phyloP scores from a whole-genome alignment of 2,888 invertebrate species.

The Myopa tessellatipennis region DNA sequence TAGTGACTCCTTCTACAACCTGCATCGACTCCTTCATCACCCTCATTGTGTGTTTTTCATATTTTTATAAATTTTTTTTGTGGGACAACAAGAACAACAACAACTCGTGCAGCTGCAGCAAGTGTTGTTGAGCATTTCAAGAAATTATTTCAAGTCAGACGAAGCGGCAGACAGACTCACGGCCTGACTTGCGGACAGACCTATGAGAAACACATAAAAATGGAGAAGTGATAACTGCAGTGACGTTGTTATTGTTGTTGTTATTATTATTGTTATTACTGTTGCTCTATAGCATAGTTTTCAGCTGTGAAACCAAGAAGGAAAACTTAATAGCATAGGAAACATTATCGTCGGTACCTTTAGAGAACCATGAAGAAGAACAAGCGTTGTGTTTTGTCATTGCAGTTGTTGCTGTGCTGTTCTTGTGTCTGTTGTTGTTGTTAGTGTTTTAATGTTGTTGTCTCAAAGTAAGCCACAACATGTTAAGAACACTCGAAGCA shows the following conservation, averaged over 20 bases:
- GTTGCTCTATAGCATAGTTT: background rate
- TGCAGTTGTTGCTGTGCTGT: background rate
- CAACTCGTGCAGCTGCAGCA: background rate
- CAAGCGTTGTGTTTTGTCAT: too few species aligned
- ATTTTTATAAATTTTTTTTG: too few species aligned
- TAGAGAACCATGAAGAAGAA: background rate
- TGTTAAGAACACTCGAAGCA: background rate
- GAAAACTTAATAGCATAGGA: background rate
- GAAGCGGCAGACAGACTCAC: background rate
- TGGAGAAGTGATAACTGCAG: background rate
- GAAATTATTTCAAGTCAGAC: constrained; percentile 15
- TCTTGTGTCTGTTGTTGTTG: background rate
- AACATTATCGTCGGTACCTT: background rate
- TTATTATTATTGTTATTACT: background rate
- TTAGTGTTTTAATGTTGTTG: constrained; percentile 8
- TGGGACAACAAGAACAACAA: background rate
- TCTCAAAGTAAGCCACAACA: too few species aligned
- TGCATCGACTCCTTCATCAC: too few species aligned
- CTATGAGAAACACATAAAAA: too few species aligned
- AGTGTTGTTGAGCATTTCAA: constrained; percentile 11
- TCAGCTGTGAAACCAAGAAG: too few species aligned
- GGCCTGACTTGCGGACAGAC: background rate
- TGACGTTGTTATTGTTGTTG: constrained; percentile 2
- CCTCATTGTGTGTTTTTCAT: too few species aligned
- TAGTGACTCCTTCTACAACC: too few species aligned